Evolutionary conservation across 2,113 vertebrate species (phyloP).

Genomic region (Eptesicus fuscus): DNA sequence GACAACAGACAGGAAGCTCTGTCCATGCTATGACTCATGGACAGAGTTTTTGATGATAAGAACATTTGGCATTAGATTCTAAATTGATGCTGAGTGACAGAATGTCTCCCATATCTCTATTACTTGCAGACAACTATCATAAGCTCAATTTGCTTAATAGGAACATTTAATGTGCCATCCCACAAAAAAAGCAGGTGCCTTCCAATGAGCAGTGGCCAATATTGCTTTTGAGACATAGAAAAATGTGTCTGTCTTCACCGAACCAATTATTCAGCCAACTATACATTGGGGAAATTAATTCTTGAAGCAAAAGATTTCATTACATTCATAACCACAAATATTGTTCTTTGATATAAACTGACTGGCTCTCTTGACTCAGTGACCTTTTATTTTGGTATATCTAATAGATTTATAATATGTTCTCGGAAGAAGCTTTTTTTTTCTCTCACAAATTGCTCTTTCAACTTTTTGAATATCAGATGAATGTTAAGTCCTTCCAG

Average conservation of each 20-base stretch:
- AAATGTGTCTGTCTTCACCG: neutral
- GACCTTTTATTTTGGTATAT: conserved; percentile 56
- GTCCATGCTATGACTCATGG: neutral
- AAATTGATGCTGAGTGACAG: conserved; percentile 42
- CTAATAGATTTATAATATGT: conserved; percentile 63
- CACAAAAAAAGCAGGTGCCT: neutral
- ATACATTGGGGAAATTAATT: conserved; percentile 66
- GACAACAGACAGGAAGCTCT: neutral
- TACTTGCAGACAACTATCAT: neutral
- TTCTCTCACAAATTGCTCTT: conserved; percentile 51
- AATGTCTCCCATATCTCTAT: neutral
- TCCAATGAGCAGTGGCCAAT: neutral
- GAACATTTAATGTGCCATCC: neutral
- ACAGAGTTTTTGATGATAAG: neutral
- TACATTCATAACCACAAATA: conserved; percentile 64
- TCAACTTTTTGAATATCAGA: conserved; percentile 55
- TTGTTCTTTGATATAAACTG: conserved; percentile 65
- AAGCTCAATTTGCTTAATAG: conserved; percentile 8
- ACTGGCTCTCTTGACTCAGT: conserved; percentile 50
- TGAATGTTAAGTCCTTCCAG: conserved; percentile 35
- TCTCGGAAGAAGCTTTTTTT: conserved; percentile 18
- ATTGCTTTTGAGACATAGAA: conserved; percentile 49
- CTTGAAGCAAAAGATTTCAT: conserved; percentile 49
- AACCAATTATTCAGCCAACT: conserved; percentile 48
- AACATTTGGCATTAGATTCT: conserved; percentile 14